Conservation (phyloP, 2,113 vertebrate species). For the Chloroceryle aenea region DNA sequence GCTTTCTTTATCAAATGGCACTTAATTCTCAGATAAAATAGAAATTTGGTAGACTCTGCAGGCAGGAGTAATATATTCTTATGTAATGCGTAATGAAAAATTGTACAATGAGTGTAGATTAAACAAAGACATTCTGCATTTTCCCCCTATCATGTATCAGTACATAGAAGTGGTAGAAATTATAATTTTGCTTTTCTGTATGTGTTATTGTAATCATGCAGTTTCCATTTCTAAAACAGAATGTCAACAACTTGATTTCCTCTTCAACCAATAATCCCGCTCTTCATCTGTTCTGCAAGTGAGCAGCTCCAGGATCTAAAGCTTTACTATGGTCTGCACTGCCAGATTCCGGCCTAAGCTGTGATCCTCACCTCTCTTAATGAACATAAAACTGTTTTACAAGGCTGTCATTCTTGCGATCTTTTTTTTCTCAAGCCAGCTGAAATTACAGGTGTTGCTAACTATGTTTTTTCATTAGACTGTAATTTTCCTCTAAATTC, state of each 20-base stretch:
- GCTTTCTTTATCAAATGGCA: neutral
- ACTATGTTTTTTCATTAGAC: neutral
- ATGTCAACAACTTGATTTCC: neutral
- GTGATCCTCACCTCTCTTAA: neutral
- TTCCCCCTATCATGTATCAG: accelerated
- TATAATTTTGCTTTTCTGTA: neutral
- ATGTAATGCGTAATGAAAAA: neutral
- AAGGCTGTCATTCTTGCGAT: neutral
- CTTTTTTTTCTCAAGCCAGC: neutral
- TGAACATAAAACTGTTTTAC: neutral
- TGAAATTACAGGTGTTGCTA: neutral
- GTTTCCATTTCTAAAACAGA: neutral
- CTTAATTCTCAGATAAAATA: neutral
- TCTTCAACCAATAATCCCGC: neutral
- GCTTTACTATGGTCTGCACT: neutral
- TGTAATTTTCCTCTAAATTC: neutral
- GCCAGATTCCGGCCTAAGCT: neutral
- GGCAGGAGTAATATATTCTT: neutral
- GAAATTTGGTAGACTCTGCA: neutral
- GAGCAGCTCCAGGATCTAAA: neutral
- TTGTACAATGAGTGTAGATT: neutral
- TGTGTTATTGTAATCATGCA: neutral
- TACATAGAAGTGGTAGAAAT: neutral
- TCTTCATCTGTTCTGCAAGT: neutral
- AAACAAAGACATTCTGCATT: neutral